phyloP scores from a whole-genome alignment of 2,797 vertebrate genomes.

The Lates japonicus region DNA sequence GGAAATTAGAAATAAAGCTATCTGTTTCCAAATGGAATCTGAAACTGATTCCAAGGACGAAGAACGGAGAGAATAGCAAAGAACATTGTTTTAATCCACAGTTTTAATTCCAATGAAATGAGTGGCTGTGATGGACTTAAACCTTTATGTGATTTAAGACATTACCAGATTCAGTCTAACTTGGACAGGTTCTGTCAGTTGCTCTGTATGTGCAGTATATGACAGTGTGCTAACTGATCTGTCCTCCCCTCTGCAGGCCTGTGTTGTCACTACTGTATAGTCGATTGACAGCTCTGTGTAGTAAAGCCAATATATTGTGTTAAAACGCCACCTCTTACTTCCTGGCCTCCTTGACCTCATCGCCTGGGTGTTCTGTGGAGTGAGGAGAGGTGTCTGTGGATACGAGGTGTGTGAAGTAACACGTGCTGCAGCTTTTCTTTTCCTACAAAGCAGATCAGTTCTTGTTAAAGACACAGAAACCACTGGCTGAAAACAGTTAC shows the following conservation, averaged over 20 bases:
- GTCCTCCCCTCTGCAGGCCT: background rate
- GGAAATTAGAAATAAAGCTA: too few species aligned
- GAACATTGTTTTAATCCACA: background rate
- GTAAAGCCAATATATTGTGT: slow-evolving; percentile 26
- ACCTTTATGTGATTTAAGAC: background rate
- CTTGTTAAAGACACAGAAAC: background rate
- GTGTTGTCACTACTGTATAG: background rate
- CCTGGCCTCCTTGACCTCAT: slow-evolving; percentile 33
- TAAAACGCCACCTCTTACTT: slow-evolving; percentile 26
- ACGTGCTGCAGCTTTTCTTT: background rate
- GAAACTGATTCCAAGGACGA: too few species aligned
- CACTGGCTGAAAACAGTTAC: background rate
- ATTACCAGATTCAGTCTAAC: background rate
- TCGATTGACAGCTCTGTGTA: slow-evolving; percentile 49
- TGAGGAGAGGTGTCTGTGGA: background rate
- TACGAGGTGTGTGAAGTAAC: background rate
- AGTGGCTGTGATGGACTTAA: background rate
- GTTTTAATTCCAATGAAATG: background rate
- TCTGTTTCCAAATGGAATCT: too few species aligned
- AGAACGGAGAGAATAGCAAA: too few species aligned
- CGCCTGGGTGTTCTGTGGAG: background rate
- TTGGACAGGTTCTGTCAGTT: background rate
- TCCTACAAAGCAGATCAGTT: background rate
- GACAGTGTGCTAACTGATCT: background rate
- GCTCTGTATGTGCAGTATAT: background rate